phyloP scores from a whole-genome alignment of 2,888 invertebrate species.

The Oscheius onirici region DNA sequence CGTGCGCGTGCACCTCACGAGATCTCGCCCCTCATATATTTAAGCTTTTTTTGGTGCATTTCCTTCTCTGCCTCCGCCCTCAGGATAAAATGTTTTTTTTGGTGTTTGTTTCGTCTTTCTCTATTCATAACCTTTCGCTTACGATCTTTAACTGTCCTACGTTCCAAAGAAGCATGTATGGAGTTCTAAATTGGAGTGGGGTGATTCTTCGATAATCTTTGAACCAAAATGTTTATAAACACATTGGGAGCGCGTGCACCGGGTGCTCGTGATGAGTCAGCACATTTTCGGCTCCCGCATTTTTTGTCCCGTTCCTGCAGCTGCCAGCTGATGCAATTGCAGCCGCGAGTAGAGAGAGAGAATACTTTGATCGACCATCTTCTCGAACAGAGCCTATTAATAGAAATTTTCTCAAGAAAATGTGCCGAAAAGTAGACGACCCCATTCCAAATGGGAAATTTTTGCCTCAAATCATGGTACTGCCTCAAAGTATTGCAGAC shows the following conservation, averaged over 20 bases:
- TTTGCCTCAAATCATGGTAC: no score
- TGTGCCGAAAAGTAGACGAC: not conserved
- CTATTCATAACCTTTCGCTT: not conserved
- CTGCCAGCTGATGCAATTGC: no score
- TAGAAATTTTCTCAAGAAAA: not conserved
- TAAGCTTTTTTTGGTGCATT: not conserved
- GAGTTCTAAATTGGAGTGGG: no score
- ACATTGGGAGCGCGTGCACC: not conserved
- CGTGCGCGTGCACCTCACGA: slow-evolving; percentile 3
- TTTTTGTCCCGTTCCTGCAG: no score
- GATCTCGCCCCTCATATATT: not conserved
- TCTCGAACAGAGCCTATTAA: no score
- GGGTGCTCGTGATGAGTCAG: not conserved
- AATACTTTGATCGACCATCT: no score
- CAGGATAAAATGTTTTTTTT: not conserved
- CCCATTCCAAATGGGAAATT: not conserved
- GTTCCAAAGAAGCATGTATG: no score
- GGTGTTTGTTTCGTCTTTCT: not conserved
- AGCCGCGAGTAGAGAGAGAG: no score
- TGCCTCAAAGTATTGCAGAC: no score
- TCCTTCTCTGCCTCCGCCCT: not conserved
- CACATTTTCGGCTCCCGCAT: not conserved
- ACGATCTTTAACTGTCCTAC: no score
- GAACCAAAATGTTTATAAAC: no score
- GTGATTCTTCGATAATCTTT: no score